phyloP scores from a whole-genome alignment of 2,113 vertebrate species.

The Lasiurus cinereus region DNA sequence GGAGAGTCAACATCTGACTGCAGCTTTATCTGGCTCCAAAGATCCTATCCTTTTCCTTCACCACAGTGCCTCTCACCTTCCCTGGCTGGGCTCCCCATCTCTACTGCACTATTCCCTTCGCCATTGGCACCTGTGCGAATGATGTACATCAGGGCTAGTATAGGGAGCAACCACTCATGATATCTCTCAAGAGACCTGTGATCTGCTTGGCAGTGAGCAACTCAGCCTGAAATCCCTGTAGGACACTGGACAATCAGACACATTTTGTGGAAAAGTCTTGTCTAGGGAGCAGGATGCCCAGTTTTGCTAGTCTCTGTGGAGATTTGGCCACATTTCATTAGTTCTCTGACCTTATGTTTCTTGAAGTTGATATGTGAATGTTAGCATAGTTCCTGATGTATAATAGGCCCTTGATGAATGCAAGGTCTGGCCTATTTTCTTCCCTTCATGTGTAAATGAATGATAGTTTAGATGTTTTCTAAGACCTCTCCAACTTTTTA shows the following conservation, averaged over 20 bases:
- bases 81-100: not conserved
- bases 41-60: not conserved
- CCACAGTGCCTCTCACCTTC: too few relatives aligned
- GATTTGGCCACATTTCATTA: not conserved
- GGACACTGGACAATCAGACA: fast-evolving
- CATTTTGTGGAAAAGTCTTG: not conserved
- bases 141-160: fast-evolving
- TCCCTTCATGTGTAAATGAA: not conserved
- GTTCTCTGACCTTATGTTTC: not conserved
- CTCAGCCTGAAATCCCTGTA: not conserved
- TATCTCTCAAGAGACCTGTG: not conserved
- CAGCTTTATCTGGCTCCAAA: not conserved
- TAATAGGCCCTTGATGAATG: not conserved
- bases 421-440: not conserved
- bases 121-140: too few relatives aligned
- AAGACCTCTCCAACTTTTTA: conserved; percentile 14
- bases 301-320: not conserved
- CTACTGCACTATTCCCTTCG: not conserved
- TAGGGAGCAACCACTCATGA: not conserved
- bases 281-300: not conserved
- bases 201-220: not conserved
- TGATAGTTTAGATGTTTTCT: not conserved
- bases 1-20: not conserved
- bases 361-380: not conserved
- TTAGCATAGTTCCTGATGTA: not conserved